Base-by-base conservation (phyloP, 2,797 vertebrate genomes). In the Sorex maritimensis region DNA sequence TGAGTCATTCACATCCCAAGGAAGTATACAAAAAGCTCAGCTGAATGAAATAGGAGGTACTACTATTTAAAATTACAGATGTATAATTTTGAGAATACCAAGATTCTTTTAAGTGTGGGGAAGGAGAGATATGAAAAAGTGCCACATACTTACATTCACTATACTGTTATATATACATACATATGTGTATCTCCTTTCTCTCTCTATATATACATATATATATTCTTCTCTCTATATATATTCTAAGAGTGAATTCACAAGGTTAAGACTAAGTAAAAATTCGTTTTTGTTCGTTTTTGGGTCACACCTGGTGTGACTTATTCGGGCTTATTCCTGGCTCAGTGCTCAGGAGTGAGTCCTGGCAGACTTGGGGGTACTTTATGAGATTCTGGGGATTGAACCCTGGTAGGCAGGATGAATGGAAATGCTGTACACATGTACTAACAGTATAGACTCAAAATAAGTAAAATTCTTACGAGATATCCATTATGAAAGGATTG, bases 51-150 rank as follows among this genome's bases (percentile, higher is more conserved):
- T 63, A 17, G 77, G 41, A 52, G 6, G 3, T 38, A 69, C 63
- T 92, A 58, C 11, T 55, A 41, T 58, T 83, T 78, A 83, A 41
- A 84, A 73, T 79, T 44, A 58, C 24, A 84, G 67, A 58, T 69
- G 58, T 58, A 75, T 69, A 55, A 77, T 7, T 84, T 88, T 72
- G 73, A 79, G 21, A 79, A 15, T 30, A 55, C 87, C 5, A 78
- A 63, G 23, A 88, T 11, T 81, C 14, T 81, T 11, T 9, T 55
- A 71, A 13, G 14, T 17, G 71, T 83, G 17, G 5, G 7, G 12
- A 72, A 67, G 23, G 41, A 58, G 55, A 7, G 46, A 28, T 4
- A 69, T 0, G 44, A 52, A 26, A 68, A 3, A 65, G 11, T 90
- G 30, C 15, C 8, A 28, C 24, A 71, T 77, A 21, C 72, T 14